These are phyloP conservation scores for Tachina grossa DNA, from an alignment of 2,888 invertebrate species.

Conservation along the genomic window DNA sequence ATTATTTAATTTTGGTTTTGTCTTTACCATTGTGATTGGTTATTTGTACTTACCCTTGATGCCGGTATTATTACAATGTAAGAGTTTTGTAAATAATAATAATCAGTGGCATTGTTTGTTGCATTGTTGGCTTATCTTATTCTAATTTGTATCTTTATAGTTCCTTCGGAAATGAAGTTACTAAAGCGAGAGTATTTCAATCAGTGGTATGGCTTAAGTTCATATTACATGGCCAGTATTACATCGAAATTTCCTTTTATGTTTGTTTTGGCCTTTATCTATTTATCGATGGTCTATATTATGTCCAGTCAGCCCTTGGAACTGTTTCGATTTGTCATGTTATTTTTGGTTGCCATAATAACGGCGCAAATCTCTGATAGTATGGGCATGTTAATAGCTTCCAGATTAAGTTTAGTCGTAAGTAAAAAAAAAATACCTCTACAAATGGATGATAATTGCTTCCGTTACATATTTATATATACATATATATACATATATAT, in stretches of 20 bases:
- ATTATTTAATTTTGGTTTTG: constrained; percentile 92
- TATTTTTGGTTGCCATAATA: constrained; percentile 87
- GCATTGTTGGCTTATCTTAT: background rate
- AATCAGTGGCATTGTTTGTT: too few relatives aligned
- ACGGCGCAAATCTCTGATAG: constrained; percentile 91
- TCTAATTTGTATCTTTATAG: constrained; percentile 83
- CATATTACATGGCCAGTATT: constrained; percentile 89
- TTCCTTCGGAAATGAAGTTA: constrained; percentile 90
- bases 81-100: constrained; percentile 80
- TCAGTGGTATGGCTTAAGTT: constrained; percentile 91
- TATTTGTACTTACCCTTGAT: constrained; percentile 93
- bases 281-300: constrained; percentile 88
- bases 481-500: background rate
- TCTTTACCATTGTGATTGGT: constrained; percentile 90
- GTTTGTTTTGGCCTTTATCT: constrained; percentile 87
- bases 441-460: background rate
- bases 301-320: constrained; percentile 91
- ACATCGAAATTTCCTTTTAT: constrained; percentile 89
- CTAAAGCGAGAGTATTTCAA: constrained; percentile 92
- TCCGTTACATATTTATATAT: background rate
- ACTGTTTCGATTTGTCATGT: constrained; percentile 86
- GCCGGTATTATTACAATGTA: constrained; percentile 91
- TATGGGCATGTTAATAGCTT: constrained; percentile 89
- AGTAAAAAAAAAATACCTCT: constrained; percentile 79
- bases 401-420: constrained; percentile 90